phyloP scores from a whole-genome alignment of 2,888 invertebrate species.

The Aelia acuminata region DNA sequence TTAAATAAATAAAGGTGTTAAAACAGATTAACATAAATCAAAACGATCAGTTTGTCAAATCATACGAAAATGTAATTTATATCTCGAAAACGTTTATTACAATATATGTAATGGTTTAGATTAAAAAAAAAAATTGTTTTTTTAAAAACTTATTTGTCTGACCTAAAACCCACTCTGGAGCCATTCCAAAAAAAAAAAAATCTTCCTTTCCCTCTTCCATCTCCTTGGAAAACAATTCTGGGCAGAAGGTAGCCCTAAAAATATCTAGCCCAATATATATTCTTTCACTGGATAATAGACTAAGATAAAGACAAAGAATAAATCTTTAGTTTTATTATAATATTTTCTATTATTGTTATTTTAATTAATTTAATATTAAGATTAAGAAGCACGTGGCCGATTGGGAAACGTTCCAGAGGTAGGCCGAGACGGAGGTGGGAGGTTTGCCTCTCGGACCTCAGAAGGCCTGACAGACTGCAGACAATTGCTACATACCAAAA shows the following conservation, averaged over 20 bases:
- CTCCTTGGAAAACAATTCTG: neutral
- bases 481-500: no score
- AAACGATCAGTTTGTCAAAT: no score
- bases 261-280: neutral
- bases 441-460: neutral
- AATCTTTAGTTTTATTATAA: neutral
- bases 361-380: neutral
- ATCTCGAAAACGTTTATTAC: neutral
- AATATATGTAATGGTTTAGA: neutral
- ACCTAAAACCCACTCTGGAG: neutral
- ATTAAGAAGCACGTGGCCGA: no score
- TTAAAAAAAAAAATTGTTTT: neutral
- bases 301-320: neutral
- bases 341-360: neutral
- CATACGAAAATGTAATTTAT: no score
- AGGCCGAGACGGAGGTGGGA: no score
- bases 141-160: neutral
- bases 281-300: neutral
- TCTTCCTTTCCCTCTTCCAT: constrained; percentile 9
- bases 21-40: no score
- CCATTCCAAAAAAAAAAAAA: constrained; percentile 24
- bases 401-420: no score
- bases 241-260: neutral
- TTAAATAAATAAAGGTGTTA: no score
- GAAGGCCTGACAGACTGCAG: neutral